Percentiles rank a stretch among this genome's conserved stretches.
Evolutionary conservation across 2,888 invertebrate genomes (phyloP).

Genomic region (Hybos culiciformis): DNA sequence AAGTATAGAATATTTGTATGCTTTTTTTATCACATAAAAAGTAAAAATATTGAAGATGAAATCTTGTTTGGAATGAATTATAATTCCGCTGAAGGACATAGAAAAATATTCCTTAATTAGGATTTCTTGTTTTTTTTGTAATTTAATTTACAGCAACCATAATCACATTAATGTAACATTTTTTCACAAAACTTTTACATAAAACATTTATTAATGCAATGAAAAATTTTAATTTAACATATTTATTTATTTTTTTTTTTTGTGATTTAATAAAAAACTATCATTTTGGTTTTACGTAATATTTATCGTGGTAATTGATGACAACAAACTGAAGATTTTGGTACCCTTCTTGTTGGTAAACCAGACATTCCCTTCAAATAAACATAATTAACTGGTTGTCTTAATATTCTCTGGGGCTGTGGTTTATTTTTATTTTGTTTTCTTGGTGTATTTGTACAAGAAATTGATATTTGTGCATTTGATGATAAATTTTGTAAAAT

Average conservation of each 20-base stretch:
- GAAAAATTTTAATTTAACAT: constrained; percentile 6
- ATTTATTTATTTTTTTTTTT: constrained; percentile 7
- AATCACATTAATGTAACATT: too few relatives aligned
- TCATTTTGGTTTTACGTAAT: too few relatives aligned
- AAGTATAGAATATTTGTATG: too few relatives aligned
- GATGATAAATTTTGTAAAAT: constrained; percentile 54
- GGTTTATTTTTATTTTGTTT: constrained; percentile 14
- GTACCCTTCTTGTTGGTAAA: constrained; percentile 67
- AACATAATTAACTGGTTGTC: constrained; percentile 65
- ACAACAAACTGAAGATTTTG: constrained; percentile 39
- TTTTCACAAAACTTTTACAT: too few relatives aligned
- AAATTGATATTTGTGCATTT: constrained; percentile 43
- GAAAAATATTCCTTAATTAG: too few relatives aligned
- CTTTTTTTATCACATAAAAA: too few relatives aligned
- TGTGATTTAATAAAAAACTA: too few relatives aligned
- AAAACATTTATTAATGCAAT: constrained; percentile 1
- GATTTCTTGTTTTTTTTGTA: too few relatives aligned
- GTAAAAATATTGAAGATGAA: too few relatives aligned
- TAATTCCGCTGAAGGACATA: too few relatives aligned
- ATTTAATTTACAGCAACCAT: too few relatives aligned
- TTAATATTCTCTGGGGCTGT: constrained; percentile 55
- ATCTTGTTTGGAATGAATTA: too few relatives aligned
- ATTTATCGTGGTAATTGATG: constrained; percentile 26
- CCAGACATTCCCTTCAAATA: constrained; percentile 70
- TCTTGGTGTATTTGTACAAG: constrained; percentile 41